Base-by-base conservation (phyloP, 1,140 invertebrate genomes). In the Leptonema lineaticorne region DNA sequence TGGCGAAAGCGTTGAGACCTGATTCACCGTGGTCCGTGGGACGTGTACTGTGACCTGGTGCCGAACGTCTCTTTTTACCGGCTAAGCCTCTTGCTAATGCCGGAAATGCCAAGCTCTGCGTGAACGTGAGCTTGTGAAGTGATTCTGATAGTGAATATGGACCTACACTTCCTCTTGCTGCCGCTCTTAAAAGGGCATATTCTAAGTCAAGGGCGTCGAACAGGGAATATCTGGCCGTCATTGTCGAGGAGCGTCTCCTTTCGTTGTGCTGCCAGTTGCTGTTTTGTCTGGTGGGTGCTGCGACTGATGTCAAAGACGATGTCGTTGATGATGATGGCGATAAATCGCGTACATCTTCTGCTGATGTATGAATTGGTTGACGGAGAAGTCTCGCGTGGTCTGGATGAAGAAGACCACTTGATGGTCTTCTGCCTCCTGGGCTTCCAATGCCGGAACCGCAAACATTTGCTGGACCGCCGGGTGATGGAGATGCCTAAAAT, bases 81-180 rank as follows among this genome's bases (percentile, higher is more conserved):
- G 88, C 88, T 11, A 90, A 75, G 6, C 89, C 88, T 11, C 89
- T 81, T 0, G 89, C 89, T 29, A 91, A 75, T 1, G 87, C 89
- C 1, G 89, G 89, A 75, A 91, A 91, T 1, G 89, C 89, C 59
- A 90, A 74, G 69, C 87, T 89, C 78, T 90, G 89, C 0, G 89
- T 91, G 74, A 91, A 91, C 14, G 89, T 90, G 69, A 91, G 78
- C 77, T 90, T 90, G 76, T 90, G 88, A 45, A 90, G 77, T 37
- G 88, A 90, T 75, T 89, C 88, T 41, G 88, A 89, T 0, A 90
- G 75, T 8, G 88, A 89, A 74, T 90, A 90, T 0, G 88, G 88
- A 9, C 89, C 89, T 8, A 90, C 87, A 8, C 87, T 89, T 16
- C 88, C 88, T 6, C 88, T 78, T 0, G 88, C 87, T 0, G 88